Base-by-base conservation (phyloP, 2,113 vertebrate species). In the Festucalex cinctus region DNA sequence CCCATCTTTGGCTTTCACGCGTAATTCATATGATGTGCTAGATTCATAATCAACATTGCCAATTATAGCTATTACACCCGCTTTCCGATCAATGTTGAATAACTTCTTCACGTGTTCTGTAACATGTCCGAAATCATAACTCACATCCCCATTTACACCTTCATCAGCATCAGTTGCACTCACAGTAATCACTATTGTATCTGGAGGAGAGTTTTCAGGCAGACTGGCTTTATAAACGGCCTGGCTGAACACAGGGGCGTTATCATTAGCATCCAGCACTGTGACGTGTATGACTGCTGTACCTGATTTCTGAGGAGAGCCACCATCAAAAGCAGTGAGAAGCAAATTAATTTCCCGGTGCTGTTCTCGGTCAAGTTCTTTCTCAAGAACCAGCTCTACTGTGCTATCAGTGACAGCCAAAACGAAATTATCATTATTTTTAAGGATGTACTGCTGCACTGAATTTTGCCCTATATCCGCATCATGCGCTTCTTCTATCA, bases 101-200 rank as follows among this genome's bases (percentile, higher is more conserved):
- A 87, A 43, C 0, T 83, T 85, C 19, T 73, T 78, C 1, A 86
- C 82, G 22, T 90, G 81, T 1, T 90, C 86, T 22, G 86, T 68
- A 26, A 90, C 69, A 14, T 80, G 88, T 8, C 87, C 77, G 51
- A 94, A 92, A 0, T 89, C 93, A 62, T 93, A 94, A 0, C 63
- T 88, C 12, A 94, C 69, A 37, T 92, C 89, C 0, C 92, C 90
- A 22, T 95, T 90, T 0, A 83, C 1, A 5, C 90, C 93, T 36
- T 93, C 91, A 58, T 94, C 94, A 63, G 65, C 79, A 73, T 94
- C 93, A 6, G 77, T 88, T 2, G 94, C 93, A 19, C 86, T 92
- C 0, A 94, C 83, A 13, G 62, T 82, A 32, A 93, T 65, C 49
- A 88, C 79, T 0, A 75, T 24, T 10, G 77, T 79, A 1, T 65